Evolutionary conservation across 1,140 invertebrate species (phyloP).

Genomic region (Ganaspis sp.): DNA sequence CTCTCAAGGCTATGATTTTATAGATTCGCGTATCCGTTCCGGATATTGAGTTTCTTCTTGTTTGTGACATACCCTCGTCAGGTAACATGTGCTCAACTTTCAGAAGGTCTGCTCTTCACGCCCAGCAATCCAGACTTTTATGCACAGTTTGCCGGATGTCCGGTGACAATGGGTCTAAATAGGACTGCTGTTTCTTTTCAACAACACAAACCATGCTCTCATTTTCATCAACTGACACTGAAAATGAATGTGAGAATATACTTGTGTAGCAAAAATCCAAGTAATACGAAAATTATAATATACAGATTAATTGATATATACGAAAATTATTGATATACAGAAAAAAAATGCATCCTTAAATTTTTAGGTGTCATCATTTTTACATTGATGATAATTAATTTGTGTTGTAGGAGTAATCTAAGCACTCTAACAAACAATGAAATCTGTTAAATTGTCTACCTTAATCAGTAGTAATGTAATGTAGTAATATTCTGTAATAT

Average conservation of each 20-base stretch:
- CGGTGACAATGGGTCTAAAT: constrained; percentile 55
- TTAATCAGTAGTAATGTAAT: not conserved
- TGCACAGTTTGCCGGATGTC: constrained; percentile 60
- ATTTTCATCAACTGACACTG: constrained; percentile 11
- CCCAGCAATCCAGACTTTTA: constrained; percentile 57
- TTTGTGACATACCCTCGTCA: constrained; percentile 14
- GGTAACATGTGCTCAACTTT: constrained; percentile 48
- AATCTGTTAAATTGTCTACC: not conserved
- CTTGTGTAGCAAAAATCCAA: not conserved
- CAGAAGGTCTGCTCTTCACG: constrained; percentile 54
- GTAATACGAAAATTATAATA: no score
- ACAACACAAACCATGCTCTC: constrained; percentile 36
- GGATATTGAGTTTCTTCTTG: constrained; percentile 8
- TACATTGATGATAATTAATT: no score
- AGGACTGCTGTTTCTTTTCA: constrained; percentile 48
- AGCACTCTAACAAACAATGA: no score
- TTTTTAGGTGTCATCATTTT: no score
- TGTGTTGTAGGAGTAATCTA: no score
- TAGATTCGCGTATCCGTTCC: constrained; percentile 22
- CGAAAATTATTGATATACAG: no score
- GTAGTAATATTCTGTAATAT: not conserved
- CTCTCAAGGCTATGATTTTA: constrained; percentile 19
- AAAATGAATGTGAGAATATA: constrained; percentile 9
- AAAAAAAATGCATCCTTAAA: no score
- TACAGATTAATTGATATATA: no score